Percentiles rank a stretch among this genome's conserved stretches.
These are phyloP conservation scores for Semotilus atromaculatus DNA, from an alignment of 2,797 vertebrate species.

Conservation along the genomic window DNA sequence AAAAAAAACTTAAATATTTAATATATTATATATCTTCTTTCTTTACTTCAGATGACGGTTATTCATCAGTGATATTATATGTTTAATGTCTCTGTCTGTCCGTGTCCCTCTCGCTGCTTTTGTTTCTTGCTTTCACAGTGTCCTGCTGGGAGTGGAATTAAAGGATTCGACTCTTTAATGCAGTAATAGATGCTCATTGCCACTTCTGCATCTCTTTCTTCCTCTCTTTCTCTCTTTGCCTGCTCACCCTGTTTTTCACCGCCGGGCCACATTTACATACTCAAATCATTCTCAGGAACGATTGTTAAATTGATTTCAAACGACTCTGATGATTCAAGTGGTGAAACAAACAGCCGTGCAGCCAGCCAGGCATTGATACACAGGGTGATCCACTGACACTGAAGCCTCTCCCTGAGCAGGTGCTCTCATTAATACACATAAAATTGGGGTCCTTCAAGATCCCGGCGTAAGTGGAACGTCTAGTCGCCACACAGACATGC, in stretches of 20 bases:
- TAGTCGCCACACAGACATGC: conserved; percentile 55
- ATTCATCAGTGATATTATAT: conserved; percentile 54
- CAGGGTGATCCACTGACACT: conserved; percentile 68
- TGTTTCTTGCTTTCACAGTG: conserved; percentile 54
- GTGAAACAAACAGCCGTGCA: conserved; percentile 70
- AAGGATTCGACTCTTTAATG: conserved; percentile 71
- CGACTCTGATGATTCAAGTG: conserved; percentile 79
- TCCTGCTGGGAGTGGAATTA: conserved; percentile 68
- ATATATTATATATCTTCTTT: conserved; percentile 38
- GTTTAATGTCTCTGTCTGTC: conserved; percentile 68
- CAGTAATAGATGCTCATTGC: conserved; percentile 60
- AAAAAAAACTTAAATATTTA: neutral
- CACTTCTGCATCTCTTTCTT: conserved; percentile 42
- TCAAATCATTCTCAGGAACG: conserved; percentile 76
- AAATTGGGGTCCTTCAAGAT: conserved; percentile 78
- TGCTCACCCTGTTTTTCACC: conserved; percentile 9
- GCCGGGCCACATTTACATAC: conserved; percentile 73
- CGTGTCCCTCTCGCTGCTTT: conserved; percentile 48
- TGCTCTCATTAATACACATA: conserved; percentile 79
- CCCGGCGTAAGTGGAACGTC: conserved; percentile 70
- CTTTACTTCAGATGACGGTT: conserved; percentile 63
- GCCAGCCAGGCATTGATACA: conserved; percentile 63
- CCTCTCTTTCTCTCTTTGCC: conserved; percentile 41
- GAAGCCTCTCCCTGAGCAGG: conserved; percentile 71
- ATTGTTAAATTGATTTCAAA: conserved; percentile 79